Conservation (phyloP, 2,797 vertebrate genomes). For the Enteromius radiatus region DNA sequence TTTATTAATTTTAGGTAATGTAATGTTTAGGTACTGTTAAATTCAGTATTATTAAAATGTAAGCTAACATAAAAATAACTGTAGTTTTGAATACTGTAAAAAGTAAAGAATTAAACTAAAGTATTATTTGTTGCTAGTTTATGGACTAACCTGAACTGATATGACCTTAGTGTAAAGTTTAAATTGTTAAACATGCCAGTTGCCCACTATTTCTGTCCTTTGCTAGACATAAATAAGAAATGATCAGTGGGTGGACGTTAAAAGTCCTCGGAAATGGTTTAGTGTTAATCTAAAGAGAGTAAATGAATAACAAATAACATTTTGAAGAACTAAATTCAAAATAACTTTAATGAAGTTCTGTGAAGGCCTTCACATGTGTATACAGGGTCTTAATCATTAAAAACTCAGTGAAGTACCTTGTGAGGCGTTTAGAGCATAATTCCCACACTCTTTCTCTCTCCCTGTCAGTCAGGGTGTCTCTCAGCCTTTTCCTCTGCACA, state of each 20-base stretch:
- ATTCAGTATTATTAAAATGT: no score
- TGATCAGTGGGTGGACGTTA: not conserved
- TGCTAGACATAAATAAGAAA: not conserved
- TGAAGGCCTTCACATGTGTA: not conserved
- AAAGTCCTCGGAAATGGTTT: not conserved
- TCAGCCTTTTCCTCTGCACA: constrained; percentile 70
- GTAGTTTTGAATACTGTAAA: not conserved
- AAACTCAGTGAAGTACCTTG: constrained; percentile 74
- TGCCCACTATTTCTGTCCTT: not conserved
- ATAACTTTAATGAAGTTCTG: constrained; percentile 11
- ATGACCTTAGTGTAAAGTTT: not conserved
- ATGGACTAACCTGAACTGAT: not conserved
- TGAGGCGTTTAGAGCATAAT: constrained; percentile 82
- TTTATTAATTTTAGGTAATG: not conserved
- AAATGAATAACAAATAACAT: not conserved
- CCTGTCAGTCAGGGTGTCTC: constrained; percentile 71
- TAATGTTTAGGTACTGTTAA: no score
- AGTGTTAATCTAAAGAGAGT: not conserved
- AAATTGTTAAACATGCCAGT: no score
- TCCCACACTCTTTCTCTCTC: constrained; percentile 80
- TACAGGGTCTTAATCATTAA: not conserved
- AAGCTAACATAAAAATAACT: not conserved
- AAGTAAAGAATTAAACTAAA: not conserved
- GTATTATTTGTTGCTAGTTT: not conserved
- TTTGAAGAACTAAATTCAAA: not conserved